Percentiles rank a stretch among this genome's conserved stretches.
phyloP scores from a whole-genome alignment of 2,888 invertebrate species.

The Dasypolia templi region DNA sequence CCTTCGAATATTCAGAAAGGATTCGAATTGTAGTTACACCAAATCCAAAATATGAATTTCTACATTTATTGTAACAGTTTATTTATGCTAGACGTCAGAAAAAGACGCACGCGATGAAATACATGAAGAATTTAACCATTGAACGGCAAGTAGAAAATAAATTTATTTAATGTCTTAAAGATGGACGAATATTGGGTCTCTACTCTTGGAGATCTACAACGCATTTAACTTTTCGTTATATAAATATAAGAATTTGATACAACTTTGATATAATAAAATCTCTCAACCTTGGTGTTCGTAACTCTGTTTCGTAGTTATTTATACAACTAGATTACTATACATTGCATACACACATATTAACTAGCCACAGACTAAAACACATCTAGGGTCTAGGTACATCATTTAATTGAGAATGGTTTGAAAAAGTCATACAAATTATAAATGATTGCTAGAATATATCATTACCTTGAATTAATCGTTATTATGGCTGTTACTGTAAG shows the following conservation, averaged over 20 bases:
- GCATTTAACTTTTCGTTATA: slow-evolving; percentile 36
- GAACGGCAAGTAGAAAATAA: neutral
- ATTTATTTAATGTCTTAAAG: neutral
- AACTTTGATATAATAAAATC: slow-evolving; percentile 60
- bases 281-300: slow-evolving; percentile 62
- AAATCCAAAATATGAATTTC: neutral
- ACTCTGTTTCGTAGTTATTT: slow-evolving; percentile 35
- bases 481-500: neutral
- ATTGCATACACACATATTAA: slow-evolving; percentile 4
- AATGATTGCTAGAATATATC: too few species aligned
- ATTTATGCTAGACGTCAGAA: neutral
- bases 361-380: slow-evolving; percentile 10
- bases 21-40: neutral
- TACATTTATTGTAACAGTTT: neutral
- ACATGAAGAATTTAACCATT: neutral
- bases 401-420: neutral
- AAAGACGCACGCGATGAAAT: neutral
- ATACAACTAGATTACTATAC: slow-evolving; percentile 32
- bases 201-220: slow-evolving; percentile 44
- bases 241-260: slow-evolving; percentile 60
- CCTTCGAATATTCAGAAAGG: neutral
- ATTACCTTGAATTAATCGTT: too few species aligned
- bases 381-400: neutral
- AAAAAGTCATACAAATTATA: neutral
- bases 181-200: slow-evolving; percentile 1